Conservation (phyloP, 2,113 vertebrate genomes). For the Saiga tatarica region DNA sequence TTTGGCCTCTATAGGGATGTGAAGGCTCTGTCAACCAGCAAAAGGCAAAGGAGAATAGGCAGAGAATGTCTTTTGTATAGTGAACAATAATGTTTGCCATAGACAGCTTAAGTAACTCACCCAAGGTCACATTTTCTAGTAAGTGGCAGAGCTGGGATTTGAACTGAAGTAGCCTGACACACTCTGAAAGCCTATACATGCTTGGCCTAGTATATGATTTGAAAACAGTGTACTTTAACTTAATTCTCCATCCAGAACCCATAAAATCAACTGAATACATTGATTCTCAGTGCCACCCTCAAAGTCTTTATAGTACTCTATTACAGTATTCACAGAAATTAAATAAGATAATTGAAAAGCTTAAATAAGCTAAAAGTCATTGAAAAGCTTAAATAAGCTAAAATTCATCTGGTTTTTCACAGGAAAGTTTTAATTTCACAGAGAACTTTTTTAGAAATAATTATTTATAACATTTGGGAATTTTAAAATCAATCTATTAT, state of each 20-base stretch:
- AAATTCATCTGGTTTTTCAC: background rate
- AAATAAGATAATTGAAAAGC: background rate
- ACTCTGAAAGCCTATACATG: background rate
- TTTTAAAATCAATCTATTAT: conserved; percentile 34
- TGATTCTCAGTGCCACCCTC: background rate
- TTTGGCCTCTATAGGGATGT: background rate
- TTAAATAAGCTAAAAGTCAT: background rate
- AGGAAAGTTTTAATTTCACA: conserved; percentile 6
- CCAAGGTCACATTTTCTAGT: background rate
- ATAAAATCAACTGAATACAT: background rate
- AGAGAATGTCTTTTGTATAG: background rate
- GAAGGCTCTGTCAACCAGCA: background rate
- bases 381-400: conserved; percentile 6
- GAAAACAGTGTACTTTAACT: background rate
- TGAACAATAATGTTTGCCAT: background rate
- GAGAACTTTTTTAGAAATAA: conserved; percentile 42
- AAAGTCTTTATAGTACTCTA: background rate
- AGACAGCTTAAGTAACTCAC: background rate
- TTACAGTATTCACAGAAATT: background rate
- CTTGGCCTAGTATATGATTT: background rate
- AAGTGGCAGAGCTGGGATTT: background rate
- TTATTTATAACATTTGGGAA: conserved; percentile 57
- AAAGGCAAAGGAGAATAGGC: background rate
- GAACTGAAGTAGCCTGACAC: background rate
- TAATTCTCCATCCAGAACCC: background rate